phyloP scores from a whole-genome alignment of 2,113 vertebrate species.

The Paradoxurus hermaphroditus region DNA sequence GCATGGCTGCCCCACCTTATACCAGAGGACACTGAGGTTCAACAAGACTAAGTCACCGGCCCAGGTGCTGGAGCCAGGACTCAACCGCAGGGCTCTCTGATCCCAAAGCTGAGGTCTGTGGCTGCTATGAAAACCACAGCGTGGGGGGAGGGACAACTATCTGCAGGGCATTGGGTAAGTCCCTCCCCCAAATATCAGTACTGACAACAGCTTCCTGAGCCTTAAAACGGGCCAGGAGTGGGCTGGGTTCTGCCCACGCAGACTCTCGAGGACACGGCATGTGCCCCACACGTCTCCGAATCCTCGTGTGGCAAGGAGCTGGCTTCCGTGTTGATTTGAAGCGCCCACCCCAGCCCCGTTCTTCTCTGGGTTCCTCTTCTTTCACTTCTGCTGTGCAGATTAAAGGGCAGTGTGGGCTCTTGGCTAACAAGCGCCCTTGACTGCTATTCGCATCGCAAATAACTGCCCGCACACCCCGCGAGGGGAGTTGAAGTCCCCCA shows the following conservation, averaged over 20 bases:
- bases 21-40: background rate
- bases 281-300: background rate
- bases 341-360: background rate
- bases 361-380: background rate
- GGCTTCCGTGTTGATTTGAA: background rate
- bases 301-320: background rate
- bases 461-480: rapidly evolving
- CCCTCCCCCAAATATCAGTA: background rate
- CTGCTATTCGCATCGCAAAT: background rate
- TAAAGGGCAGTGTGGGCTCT: background rate
- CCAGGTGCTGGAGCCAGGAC: background rate
- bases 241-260: background rate
- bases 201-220: background rate
- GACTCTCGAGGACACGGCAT: background rate
- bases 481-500: background rate
- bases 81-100: background rate
- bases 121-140: background rate
- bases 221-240: background rate
- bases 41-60: background rate
- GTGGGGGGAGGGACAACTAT: no score
- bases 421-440: background rate
- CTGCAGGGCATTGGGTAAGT: background rate
- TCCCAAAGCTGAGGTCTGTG: background rate
- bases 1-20: background rate
- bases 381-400: background rate